Base-by-base conservation (phyloP, 2,888 invertebrate genomes). In the Darwinula stevensoni region DNA sequence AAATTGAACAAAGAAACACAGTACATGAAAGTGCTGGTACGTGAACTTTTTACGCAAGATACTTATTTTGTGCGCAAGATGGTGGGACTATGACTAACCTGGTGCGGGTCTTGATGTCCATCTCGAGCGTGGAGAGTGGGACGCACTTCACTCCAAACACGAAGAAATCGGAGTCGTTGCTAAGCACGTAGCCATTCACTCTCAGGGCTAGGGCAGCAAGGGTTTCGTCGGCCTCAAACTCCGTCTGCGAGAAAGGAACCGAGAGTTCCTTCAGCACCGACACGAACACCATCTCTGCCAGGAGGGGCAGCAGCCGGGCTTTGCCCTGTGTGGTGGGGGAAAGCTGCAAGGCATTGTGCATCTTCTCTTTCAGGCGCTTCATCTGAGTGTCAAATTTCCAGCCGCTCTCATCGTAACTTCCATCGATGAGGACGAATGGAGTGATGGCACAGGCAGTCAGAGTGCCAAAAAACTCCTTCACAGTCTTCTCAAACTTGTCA, bases 141-240 rank as follows among this genome's bases (percentile, higher is more conserved):
- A 91, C 69, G 41, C 78, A 82, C 2, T 59, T 51, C 1, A 76
- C 65, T 51, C 75, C 71, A 50, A 71, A 78, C 38, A 88, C 68
- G 44, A 68, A 84, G 52, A 84, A 91, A 53, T 91, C 91, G 1
- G 86, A 86, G 51, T 91, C 91, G 41, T 71, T 74, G 44, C 82
- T 84, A 3, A 91, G 48, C 2, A 91, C 69, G 0, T 86, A 84
- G 42, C 80, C 82, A 26, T 67, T 56, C 2, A 80, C 53, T 34
- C 63, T 57, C 38, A 67, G 63, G 0, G 82, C 75, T 39, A 86
- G 50, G 0, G 68, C 65, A 0, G 82, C 84, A 33, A 84, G 66
- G 44, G 78, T 72, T 40, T 68, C 66, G 47, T 91, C 91, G 2
- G 84, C 84, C 51, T 91, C 88, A 48, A 71, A 76, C 40, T 71